These are phyloP conservation scores for Rhombomys opimus DNA, from an alignment of 2,113 vertebrate species.

Conservation along the genomic window DNA sequence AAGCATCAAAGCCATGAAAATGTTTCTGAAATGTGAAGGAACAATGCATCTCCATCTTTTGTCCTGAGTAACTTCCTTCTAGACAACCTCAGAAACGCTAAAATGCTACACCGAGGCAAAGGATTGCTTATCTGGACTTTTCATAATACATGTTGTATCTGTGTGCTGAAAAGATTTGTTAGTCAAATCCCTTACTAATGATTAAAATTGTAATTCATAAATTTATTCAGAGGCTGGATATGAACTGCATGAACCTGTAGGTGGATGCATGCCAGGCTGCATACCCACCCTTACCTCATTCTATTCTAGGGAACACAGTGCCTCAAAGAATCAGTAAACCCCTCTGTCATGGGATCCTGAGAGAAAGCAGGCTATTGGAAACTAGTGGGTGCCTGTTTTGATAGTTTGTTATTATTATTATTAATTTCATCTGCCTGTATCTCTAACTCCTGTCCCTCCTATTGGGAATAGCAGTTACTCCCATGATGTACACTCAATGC, in stretches of 20 bases:
- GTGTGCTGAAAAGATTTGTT: not conserved
- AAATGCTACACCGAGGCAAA: not conserved
- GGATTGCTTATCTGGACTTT: not conserved
- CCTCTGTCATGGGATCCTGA: not conserved
- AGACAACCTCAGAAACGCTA: not conserved
- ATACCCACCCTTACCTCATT: not conserved
- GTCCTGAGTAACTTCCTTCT: not conserved
- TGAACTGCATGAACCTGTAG: no score
- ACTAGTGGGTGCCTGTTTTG: not conserved
- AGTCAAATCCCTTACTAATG: not conserved
- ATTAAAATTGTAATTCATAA: not conserved
- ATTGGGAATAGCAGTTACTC: not conserved
- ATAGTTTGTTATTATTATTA: not conserved
- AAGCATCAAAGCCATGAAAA: not conserved
- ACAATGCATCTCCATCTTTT: not conserved
- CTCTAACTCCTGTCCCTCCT: not conserved
- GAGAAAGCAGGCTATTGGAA: not conserved
- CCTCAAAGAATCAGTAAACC: not conserved
- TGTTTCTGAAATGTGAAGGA: not conserved
- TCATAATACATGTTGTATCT: not conserved
- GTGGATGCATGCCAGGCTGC: no score
- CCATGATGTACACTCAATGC: not conserved
- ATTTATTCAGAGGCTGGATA: not conserved
- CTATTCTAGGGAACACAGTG: not conserved
- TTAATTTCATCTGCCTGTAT: not conserved